Evolutionary conservation across 2,888 invertebrate species (phyloP).

Genomic region (Cistogaster globosa): DNA sequence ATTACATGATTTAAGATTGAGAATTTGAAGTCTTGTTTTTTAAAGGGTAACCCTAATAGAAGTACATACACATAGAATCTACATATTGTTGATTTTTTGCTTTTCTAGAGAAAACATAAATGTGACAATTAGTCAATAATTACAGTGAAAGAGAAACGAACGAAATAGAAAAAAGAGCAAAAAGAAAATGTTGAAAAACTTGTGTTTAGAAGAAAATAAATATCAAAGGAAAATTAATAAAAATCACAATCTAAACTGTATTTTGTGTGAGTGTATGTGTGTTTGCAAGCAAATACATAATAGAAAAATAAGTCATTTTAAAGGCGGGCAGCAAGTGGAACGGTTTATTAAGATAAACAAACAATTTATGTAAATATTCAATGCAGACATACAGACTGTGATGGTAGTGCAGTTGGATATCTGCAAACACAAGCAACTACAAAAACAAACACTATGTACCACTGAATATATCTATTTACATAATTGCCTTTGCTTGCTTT

Average conservation of each 20-base stretch:
- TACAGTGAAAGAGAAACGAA: slow-evolving; percentile 17
- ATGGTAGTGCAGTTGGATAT: slow-evolving; percentile 24
- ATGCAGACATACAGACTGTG: slow-evolving; percentile 70
- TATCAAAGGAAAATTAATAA: slow-evolving; percentile 34
- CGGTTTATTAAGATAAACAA: slow-evolving; percentile 63
- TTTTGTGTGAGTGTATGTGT: slow-evolving; percentile 8
- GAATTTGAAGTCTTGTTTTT: no score
- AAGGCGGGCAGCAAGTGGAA: slow-evolving; percentile 56
- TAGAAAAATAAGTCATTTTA: slow-evolving; percentile 33
- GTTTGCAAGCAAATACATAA: background rate
- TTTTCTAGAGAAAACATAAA: slow-evolving; percentile 44
- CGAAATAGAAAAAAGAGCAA: background rate
- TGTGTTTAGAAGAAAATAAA: slow-evolving; percentile 29
- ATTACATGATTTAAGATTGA: no score
- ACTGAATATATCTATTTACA: background rate
- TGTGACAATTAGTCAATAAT: slow-evolving; percentile 53
- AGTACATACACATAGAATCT: background rate
- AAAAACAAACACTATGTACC: slow-evolving; percentile 5
- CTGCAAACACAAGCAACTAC: slow-evolving; percentile 22
- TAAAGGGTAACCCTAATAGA: no score
- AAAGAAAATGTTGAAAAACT: slow-evolving; percentile 16
- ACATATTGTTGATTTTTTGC: background rate
- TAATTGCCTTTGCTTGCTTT: slow-evolving; percentile 33
- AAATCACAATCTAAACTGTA: slow-evolving; percentile 48
- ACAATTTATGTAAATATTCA: slow-evolving; percentile 29